These are phyloP conservation scores for Zootoca vivipara DNA, from an alignment of 2,113 vertebrate genomes.

Conservation along the genomic window DNA sequence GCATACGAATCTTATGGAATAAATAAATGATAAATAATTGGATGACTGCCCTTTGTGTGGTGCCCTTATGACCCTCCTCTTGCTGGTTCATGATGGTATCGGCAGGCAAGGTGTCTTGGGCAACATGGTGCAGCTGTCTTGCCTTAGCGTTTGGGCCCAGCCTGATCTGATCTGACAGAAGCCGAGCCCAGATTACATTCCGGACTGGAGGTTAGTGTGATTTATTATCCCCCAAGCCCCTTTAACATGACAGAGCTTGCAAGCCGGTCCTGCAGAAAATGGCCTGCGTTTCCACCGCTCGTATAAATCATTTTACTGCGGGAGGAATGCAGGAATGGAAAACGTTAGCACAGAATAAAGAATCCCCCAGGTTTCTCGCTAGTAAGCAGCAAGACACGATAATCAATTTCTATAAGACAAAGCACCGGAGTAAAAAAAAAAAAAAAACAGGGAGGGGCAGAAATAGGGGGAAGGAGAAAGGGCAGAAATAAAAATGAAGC, in stretches of 20 bases:
- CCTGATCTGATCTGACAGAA: background rate
- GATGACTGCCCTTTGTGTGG: no score
- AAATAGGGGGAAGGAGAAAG: slow-evolving; percentile 28
- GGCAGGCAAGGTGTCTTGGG: no score
- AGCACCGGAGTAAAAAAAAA: slow-evolving; percentile 25
- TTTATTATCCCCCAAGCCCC: slow-evolving; percentile 55
- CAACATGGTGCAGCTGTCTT: background rate
- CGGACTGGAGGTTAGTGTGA: slow-evolving; percentile 48
- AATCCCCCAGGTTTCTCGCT: slow-evolving; percentile 6
- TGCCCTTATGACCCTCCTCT: no score
- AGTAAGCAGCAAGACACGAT: slow-evolving; percentile 52
- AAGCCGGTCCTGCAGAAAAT: slow-evolving; percentile 37
- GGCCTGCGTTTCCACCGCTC: slow-evolving; percentile 46
- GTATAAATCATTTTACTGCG: slow-evolving; percentile 61
- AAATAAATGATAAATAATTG: no score
- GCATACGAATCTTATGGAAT: no score
- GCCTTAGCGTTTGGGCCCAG: background rate
- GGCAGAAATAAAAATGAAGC: slow-evolving; percentile 44
- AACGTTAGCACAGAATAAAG: slow-evolving; percentile 58
- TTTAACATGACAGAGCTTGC: slow-evolving; percentile 51
- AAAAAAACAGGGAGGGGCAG: slow-evolving; percentile 19
- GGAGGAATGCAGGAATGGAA: slow-evolving; percentile 44
- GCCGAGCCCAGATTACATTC: slow-evolving; percentile 16
- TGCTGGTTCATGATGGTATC: background rate
- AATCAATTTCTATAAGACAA: slow-evolving; percentile 66